Percentiles rank a stretch among this genome's conserved stretches.
These are phyloP conservation scores for Nephrotoma appendiculata DNA, from an alignment of 2,888 invertebrate genomes.

Conservation along the genomic window DNA sequence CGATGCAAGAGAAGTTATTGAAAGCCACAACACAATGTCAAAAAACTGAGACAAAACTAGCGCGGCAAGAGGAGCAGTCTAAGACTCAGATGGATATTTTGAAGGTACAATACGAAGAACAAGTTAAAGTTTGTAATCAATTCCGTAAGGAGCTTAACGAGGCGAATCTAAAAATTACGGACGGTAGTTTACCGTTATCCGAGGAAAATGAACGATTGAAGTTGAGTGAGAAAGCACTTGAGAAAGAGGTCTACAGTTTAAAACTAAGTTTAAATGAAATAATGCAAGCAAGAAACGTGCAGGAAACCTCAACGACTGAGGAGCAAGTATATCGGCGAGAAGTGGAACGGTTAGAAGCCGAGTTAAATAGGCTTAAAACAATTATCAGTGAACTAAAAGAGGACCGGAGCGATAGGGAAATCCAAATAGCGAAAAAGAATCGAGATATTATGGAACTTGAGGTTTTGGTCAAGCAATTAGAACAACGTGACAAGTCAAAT, in stretches of 20 bases:
- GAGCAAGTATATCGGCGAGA: background rate
- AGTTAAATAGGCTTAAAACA: background rate
- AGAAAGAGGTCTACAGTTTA: background rate
- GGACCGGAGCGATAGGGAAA: background rate
- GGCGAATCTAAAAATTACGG: background rate
- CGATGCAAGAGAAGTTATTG: background rate
- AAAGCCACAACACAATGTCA: background rate
- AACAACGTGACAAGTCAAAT: constrained; percentile 1
- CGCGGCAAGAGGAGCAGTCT: background rate
- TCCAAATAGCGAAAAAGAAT: background rate
- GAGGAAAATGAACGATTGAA: background rate
- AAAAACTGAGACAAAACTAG: background rate
- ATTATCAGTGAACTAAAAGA: background rate
- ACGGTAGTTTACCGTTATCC: background rate
- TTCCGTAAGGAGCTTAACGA: background rate
- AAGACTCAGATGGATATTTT: background rate
- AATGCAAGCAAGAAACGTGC: background rate
- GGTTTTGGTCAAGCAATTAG: background rate
- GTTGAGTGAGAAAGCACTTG: background rate
- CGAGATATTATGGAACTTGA: background rate
- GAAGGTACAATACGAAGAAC: constrained; percentile 6
- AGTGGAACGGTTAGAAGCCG: background rate
- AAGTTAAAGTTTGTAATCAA: constrained; percentile 6
- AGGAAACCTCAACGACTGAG: background rate
- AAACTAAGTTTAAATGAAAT: background rate